Evolutionary conservation across 2,113 vertebrate species (phyloP).

Genomic region (Rhagologus leucostigma): DNA sequence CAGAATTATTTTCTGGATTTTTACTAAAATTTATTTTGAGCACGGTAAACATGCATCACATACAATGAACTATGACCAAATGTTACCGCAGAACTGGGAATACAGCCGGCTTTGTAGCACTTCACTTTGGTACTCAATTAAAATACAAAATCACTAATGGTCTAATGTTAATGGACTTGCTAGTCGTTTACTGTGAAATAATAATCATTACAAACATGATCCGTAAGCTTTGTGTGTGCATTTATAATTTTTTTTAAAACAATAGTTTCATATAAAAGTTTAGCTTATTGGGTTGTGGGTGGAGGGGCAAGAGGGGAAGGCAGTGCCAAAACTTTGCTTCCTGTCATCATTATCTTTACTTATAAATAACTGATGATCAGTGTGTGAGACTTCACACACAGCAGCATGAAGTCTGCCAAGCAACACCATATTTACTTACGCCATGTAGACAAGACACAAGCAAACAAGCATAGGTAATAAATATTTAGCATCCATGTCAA

Average conservation of each 20-base stretch:
- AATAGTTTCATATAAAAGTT: background rate
- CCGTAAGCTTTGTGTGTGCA: fast-evolving
- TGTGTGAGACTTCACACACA: background rate
- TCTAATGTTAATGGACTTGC: background rate
- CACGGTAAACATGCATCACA: background rate
- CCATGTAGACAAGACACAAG: background rate
- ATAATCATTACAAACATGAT: background rate
- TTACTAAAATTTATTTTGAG: background rate
- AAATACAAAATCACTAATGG: background rate
- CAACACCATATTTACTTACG: background rate
- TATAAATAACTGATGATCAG: background rate
- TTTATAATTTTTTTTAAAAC: background rate
- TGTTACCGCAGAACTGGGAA: background rate
- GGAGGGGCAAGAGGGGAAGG: background rate
- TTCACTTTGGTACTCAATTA: background rate
- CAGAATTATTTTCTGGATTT: background rate
- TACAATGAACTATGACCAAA: background rate
- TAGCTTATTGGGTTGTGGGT: background rate
- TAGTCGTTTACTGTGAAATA: background rate
- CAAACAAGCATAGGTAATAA: background rate
- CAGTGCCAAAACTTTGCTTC: background rate
- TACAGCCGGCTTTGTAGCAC: background rate
- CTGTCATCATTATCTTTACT: background rate
- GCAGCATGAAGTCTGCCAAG: background rate
- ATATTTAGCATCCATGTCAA: background rate